phyloP scores from a whole-genome alignment of 2,888 invertebrate species.

The Nezara viridula region DNA sequence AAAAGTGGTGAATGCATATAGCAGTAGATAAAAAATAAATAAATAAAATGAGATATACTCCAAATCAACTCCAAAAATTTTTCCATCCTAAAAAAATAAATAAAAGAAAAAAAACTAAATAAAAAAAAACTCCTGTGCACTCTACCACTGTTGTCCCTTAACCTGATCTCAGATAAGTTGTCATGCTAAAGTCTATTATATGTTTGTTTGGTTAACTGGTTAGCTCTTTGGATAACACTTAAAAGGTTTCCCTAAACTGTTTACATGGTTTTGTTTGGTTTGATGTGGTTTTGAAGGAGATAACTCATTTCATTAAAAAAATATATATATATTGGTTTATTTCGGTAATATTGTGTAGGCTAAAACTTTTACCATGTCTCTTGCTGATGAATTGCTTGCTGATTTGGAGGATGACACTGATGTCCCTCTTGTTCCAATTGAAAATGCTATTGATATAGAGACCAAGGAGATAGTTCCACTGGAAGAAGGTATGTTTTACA shows the following conservation, averaged over 20 bases:
- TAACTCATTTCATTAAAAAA: background rate
- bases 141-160: no score
- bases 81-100: no score
- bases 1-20: no score
- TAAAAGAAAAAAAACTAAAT: no score
- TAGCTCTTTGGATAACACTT: constrained; percentile 1
- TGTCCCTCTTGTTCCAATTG: constrained; percentile 59
- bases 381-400: constrained; percentile 97
- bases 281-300: background rate
- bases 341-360: background rate
- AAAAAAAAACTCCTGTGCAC: no score
- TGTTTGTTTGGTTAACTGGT: no score
- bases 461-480: constrained; percentile 52
- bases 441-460: background rate
- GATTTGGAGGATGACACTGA: constrained; percentile 89
- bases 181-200: no score
- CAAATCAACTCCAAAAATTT: no score
- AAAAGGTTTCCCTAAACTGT: background rate
- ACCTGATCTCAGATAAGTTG: no score
- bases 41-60: no score
- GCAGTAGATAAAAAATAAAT: no score
- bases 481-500: constrained; percentile 55
- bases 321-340: background rate
- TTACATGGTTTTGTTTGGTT: background rate
- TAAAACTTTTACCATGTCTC: constrained; percentile 80